A percentile compares a stretch with the other conserved stretches of the same genome.
Conservation (phyloP, 2,113 vertebrate species). For the Bettongia penicillata region DNA sequence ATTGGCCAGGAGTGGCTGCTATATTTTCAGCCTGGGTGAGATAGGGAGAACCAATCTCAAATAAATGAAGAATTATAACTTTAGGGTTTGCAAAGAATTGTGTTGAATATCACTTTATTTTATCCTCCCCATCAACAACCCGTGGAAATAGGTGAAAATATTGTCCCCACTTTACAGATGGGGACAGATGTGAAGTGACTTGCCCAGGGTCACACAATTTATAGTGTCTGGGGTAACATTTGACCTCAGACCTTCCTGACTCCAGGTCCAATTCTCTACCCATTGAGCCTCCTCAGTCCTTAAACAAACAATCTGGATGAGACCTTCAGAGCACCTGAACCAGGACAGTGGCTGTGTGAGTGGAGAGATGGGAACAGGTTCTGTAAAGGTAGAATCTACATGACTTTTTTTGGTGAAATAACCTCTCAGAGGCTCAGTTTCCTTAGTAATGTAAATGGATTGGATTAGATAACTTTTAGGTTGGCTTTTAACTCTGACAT, state of each 20-base stretch:
- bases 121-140: neutral
- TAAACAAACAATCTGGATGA: neutral
- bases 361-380: neutral
- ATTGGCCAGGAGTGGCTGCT: no score
- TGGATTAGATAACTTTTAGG: neutral
- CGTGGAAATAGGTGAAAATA: neutral
- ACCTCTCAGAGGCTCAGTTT: neutral
- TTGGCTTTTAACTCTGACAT: neutral
- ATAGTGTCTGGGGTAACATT: neutral
- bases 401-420: neutral
- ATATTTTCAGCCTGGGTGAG: no score
- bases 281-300: neutral
- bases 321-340: neutral
- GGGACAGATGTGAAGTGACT: neutral
- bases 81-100: no score
- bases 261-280: neutral
- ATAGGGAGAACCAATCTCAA: no score
- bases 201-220: neutral
- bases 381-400: neutral
- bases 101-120: neutral
- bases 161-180: neutral
- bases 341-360: neutral
- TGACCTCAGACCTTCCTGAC: neutral
- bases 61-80: no score
- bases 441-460: neutral